A percentile compares a stretch with the other conserved stretches of the same genome.
These are phyloP conservation scores for Tubiluchus corallicola DNA, from an alignment of 2,888 invertebrate genomes.

Conservation along the genomic window DNA sequence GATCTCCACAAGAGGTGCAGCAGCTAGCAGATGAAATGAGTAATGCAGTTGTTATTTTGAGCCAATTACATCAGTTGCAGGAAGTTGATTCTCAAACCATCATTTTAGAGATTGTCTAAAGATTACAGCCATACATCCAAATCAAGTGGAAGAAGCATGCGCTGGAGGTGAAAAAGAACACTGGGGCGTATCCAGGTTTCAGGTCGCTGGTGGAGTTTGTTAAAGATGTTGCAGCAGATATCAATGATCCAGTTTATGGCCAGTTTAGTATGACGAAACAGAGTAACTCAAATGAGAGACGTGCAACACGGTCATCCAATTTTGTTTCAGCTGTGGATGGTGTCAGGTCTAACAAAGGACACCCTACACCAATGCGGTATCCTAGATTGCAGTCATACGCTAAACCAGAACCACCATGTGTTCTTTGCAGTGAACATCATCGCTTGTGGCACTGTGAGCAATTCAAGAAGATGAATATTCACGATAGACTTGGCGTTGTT, in stretches of 20 bases:
- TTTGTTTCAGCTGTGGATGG: neutral
- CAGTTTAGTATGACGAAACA: neutral
- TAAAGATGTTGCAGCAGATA: neutral
- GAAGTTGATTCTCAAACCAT: neutral
- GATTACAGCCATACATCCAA: neutral
- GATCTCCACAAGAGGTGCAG: neutral
- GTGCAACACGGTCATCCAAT: neutral
- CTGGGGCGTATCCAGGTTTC: neutral
- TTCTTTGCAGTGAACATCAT: slow-evolving; percentile 1
- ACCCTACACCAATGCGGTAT: neutral
- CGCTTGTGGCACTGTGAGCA: neutral
- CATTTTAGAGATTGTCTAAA: neutral
- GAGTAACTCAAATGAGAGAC: no score
- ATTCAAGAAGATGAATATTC: neutral
- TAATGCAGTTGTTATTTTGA: neutral
- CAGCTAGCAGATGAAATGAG: neutral
- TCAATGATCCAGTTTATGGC: neutral
- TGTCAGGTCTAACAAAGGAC: no score
- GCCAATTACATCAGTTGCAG: neutral
- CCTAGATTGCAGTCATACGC: neutral
- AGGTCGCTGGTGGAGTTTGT: neutral
- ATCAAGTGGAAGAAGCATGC: neutral
- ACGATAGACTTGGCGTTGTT: neutral
- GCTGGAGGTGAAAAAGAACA: neutral
- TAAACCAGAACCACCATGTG: neutral